phyloP scores from a whole-genome alignment of 2,797 vertebrate species.

The Falco naumanni region DNA sequence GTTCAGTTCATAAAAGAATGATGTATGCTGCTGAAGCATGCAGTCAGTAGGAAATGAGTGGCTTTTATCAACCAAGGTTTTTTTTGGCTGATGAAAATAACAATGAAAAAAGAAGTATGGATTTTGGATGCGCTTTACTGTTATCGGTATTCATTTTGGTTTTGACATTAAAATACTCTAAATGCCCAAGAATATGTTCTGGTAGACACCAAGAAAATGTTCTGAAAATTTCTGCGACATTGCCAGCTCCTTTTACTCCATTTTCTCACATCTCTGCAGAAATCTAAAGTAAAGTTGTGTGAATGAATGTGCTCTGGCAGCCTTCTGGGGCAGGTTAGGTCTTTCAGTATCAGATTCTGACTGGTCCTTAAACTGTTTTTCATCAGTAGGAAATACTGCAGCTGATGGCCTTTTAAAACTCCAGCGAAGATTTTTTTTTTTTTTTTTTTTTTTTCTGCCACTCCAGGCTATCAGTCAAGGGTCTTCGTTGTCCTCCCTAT shows the following conservation, averaged over 20 bases:
- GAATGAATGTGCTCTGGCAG: neutral
- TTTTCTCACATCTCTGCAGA: neutral
- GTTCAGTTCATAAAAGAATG: neutral
- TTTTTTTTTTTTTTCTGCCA: neutral
- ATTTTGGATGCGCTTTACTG: neutral
- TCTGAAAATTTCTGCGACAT: neutral
- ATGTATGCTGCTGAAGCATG: accelerated
- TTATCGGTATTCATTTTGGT: neutral
- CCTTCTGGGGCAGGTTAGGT: neutral
- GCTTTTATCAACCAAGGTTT: neutral
- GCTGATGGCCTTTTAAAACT: neutral
- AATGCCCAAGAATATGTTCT: neutral
- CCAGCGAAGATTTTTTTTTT: neutral
- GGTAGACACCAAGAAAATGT: neutral
- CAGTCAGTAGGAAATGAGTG: neutral
- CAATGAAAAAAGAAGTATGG: neutral
- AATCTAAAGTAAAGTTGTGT: neutral
- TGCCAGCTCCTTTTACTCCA: neutral
- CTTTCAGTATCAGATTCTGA: neutral
- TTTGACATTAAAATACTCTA: neutral
- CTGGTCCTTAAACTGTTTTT: neutral
- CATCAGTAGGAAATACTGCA: neutral
- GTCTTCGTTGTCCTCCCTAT: neutral
- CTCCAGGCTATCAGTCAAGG: neutral
- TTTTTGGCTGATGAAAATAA: neutral